Evolutionary conservation across 64 coral and sea anemone species (phyloP).

Genomic region (Actinia equina): DNA sequence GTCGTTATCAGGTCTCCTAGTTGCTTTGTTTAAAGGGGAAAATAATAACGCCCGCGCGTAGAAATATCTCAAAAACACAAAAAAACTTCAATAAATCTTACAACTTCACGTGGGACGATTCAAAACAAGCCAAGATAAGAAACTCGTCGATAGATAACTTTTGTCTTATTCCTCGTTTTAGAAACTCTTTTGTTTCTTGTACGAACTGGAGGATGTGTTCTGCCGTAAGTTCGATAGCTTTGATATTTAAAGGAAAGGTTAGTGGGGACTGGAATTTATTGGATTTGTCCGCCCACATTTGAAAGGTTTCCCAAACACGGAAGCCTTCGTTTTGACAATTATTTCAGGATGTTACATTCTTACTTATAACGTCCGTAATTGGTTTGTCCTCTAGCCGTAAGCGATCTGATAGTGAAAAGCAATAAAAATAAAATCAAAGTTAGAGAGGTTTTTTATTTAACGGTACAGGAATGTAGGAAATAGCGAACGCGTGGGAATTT

Average conservation of each 20-base stretch:
- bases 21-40: neutral
- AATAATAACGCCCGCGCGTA: neutral
- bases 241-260: neutral
- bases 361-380: neutral
- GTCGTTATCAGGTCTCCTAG: neutral
- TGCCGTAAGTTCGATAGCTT: neutral
- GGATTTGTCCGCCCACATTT: neutral
- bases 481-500: neutral
- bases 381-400: neutral
- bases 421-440: neutral
- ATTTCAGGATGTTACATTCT: neutral
- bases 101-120: neutral
- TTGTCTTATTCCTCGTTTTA: neutral
- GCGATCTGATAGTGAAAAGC: neutral
- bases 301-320: neutral
- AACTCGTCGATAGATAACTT: neutral
- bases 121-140: neutral
- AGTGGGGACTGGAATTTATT: neutral
- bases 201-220: neutral
- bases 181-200: neutral
- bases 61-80: neutral
- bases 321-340: neutral
- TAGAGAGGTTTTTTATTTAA: neutral
- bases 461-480: neutral
- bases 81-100: neutral